These are phyloP conservation scores for Volucella bombylans DNA, from an alignment of 2,888 invertebrate species.

Conservation along the genomic window DNA sequence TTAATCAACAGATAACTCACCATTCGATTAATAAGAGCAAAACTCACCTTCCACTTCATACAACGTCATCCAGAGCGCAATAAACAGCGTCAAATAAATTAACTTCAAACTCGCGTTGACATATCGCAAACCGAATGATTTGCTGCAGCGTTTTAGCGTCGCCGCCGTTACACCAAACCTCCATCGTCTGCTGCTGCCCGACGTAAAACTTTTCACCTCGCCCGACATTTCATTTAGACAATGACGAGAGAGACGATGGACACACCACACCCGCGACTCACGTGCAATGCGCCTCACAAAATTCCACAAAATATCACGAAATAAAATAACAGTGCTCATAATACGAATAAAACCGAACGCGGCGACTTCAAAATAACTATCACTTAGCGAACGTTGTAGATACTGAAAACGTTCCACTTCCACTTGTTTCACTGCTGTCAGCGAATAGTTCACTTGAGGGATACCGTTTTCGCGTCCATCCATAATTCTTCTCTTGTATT, in stretches of 20 bases:
- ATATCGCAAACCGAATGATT: slow-evolving; percentile 50
- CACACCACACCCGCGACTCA: slow-evolving; percentile 68
- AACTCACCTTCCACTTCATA: slow-evolving; percentile 80
- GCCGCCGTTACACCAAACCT: slow-evolving; percentile 32
- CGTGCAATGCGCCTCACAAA: slow-evolving; percentile 54
- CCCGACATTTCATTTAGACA: slow-evolving; percentile 56
- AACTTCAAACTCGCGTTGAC: slow-evolving; percentile 74
- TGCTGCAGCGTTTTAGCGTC: slow-evolving; percentile 30
- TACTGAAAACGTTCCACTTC: slow-evolving; percentile 57
- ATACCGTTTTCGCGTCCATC: slow-evolving; percentile 40
- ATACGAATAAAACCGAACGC: slow-evolving; percentile 56
- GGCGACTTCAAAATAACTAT: slow-evolving; percentile 59
- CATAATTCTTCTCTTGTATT: slow-evolving; percentile 81
- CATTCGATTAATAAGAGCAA: slow-evolving; percentile 7
- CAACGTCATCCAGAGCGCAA: slow-evolving; percentile 79
- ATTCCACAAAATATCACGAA: slow-evolving; percentile 71
- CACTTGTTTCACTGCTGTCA: slow-evolving; percentile 51
- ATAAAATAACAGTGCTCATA: slow-evolving; percentile 59
- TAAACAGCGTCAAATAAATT: slow-evolving; percentile 80
- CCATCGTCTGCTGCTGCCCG: slow-evolving; percentile 22
- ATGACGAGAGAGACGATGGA: slow-evolving; percentile 30
- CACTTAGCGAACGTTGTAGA: slow-evolving; percentile 55
- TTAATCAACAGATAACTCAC: slow-evolving; percentile 64
- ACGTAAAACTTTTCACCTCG: slow-evolving; percentile 53
- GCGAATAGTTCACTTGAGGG: slow-evolving; percentile 41